Evolutionary conservation across 2,113 vertebrate genomes (phyloP), one percentile per base, ranked within the genome.

Genomic region (Laticauda colubrina): DNA sequence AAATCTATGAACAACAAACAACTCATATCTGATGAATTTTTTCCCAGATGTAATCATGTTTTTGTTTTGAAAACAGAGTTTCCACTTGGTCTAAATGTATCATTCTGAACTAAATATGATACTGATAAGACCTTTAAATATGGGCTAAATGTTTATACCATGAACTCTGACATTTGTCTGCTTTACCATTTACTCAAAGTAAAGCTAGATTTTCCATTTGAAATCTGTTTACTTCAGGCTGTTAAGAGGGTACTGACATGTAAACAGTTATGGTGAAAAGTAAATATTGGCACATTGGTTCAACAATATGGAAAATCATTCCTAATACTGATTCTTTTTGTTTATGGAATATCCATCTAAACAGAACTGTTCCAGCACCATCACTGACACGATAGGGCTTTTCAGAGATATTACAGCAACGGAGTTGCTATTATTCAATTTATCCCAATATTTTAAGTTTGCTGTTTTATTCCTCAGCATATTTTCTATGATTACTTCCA

Each of bases 61-160:
- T 97, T 97, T 97, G 97, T 96, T 97, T 97, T 96, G 95, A 95
- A 96, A 95, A 97, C 95, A 95, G 87, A 95, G 95, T 96, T 96
- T 96, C 96, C 89, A 96, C 95, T 96, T 94, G 94, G 92, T 87
- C 95, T 94, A 89, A 0, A 94, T 94, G 92, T 90, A 94, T 93
- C 91, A 95, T 96, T 88, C 93, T 96, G 94, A 97, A 93, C 88
- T 89, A 90, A 92, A 94, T 57, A 87, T 26, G 91, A 92, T 96
- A 94, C 23, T 24, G 45, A 81, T 53, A 90, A 96, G 93, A 94
- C 94, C 96, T 97, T 95, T 57, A 94, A 95, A 96, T 93, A 91
- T 90, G 69, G 94, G 89, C 20, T 43, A 34, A 43, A 93, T 85
- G 56, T 94, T 93, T 90, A 20, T 8, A 94, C 2, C 0, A 90